These are phyloP conservation scores for Craterocephalus amniculus DNA, from an alignment of 2,797 vertebrate species.

Conservation along the genomic window DNA sequence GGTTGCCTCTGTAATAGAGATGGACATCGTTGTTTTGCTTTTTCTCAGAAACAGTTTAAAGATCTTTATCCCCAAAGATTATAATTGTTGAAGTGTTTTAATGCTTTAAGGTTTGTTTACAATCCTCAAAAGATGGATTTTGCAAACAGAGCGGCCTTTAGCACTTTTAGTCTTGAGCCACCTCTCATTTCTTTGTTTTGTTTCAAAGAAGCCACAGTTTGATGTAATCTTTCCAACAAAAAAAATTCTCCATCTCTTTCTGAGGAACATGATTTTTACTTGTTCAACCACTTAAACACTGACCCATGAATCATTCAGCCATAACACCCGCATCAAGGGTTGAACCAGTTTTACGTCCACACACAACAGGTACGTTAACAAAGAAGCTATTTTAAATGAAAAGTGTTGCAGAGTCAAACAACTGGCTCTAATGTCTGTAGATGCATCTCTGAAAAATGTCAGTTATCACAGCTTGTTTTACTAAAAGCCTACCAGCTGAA, in stretches of 20 bases:
- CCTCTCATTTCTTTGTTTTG: neutral
- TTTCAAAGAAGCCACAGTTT: neutral
- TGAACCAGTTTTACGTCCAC: neutral
- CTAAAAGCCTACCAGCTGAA: too few relatives aligned
- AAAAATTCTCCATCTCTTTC: neutral
- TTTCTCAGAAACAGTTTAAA: constrained; percentile 11
- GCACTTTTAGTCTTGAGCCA: neutral
- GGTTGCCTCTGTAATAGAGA: constrained; percentile 99
- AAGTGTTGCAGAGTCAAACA: too few relatives aligned
- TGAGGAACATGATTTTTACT: neutral
- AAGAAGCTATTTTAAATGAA: too few relatives aligned
- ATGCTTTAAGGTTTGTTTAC: constrained; percentile 14
- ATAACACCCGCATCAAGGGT: neutral
- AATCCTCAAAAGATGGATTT: neutral
- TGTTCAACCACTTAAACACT: neutral
- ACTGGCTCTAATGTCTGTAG: too few relatives aligned
- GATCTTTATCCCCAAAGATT: neutral
- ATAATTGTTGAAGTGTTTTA: neutral
- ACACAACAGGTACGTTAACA: neutral
- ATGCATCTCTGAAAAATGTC: too few relatives aligned
- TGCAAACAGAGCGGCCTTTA: neutral
- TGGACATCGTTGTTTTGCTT: constrained; percentile 81
- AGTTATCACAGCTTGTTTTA: too few relatives aligned
- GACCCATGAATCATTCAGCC: neutral
- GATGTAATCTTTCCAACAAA: neutral